A percentile compares a stretch with the other conserved stretches of the same genome.
Conservation (phyloP, 2,797 vertebrate species). For the Melanotaenia parkinsoni region DNA sequence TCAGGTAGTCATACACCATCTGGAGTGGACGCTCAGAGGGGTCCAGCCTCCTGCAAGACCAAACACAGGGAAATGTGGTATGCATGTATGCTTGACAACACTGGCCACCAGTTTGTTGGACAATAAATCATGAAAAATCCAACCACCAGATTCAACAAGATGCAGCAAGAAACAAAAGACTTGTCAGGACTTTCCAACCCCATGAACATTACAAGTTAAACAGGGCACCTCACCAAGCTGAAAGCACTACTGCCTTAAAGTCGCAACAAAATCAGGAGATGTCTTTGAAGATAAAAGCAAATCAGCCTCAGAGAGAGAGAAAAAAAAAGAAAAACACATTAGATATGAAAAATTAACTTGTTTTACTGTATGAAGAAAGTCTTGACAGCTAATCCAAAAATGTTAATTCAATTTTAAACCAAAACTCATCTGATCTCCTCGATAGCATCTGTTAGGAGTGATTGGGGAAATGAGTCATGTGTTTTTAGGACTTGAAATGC, state of each 20-base stretch:
- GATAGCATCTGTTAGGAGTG: too few relatives aligned
- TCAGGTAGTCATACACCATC: conserved; percentile 94
- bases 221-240: neutral
- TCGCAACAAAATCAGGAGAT: too few relatives aligned
- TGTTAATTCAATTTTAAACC: conserved; percentile 16
- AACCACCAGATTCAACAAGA: neutral
- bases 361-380: conserved; percentile 3
- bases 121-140: conserved; percentile 2
- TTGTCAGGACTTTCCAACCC: neutral
- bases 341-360: neutral
- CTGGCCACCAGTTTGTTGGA: neutral
- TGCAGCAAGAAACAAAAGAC: neutral
- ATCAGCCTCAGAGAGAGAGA: neutral
- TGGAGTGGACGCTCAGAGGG: conserved; percentile 90
- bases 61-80: conserved; percentile 8
- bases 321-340: too few relatives aligned
- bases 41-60: conserved; percentile 87
- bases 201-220: neutral
- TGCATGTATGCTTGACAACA: neutral
- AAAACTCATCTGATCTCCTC: neutral
- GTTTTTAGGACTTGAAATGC: neutral
- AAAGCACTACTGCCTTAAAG: neutral
- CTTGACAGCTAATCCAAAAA: neutral
- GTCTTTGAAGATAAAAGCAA: neutral
- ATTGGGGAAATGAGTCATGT: too few relatives aligned